A percentile compares a stretch with the other conserved stretches of the same genome.
These are phyloP conservation scores for Rhinogobio ventralis DNA, from an alignment of 2,797 vertebrate genomes.

Conservation along the genomic window DNA sequence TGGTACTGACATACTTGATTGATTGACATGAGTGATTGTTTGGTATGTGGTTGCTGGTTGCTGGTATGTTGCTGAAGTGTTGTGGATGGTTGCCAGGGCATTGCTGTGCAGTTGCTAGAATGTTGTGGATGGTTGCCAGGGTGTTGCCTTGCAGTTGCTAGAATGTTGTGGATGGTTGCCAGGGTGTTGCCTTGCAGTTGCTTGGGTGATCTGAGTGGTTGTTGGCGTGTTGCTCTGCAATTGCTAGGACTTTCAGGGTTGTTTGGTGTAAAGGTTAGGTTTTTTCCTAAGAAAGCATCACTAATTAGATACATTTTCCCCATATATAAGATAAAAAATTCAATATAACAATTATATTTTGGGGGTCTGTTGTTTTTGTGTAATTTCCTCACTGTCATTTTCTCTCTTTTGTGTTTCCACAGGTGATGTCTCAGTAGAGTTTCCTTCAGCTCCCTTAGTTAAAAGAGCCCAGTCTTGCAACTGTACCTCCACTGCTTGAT, in stretches of 20 bases:
- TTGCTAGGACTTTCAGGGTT: not conserved
- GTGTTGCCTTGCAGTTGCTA: not conserved
- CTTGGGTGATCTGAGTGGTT: not conserved
- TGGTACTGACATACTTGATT: not conserved
- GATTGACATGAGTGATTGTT: not conserved
- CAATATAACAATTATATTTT: not conserved
- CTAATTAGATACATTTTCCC: not conserved
- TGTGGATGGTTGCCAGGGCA: not conserved
- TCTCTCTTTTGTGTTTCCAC: constrained; percentile 10
- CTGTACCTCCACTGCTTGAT: constrained; percentile 21
- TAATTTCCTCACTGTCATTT: not conserved
- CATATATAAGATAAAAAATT: not conserved
- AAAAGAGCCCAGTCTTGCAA: constrained; percentile 9
- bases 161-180: constrained; percentile 1
- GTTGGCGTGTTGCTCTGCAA: not conserved
- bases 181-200: not conserved
- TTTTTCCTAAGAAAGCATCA: not conserved
- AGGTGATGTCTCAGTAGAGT: constrained; percentile 60
- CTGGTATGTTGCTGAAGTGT: not conserved
- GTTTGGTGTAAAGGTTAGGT: not conserved
- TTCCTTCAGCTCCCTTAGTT: constrained; percentile 2
- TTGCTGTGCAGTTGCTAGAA: not conserved
- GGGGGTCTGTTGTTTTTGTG: not conserved
- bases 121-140: not conserved
- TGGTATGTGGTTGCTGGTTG: not conserved